A percentile compares a stretch with the other conserved stretches of the same genome.
Conservation (phyloP, 2,888 invertebrate species). For the Drosophila anomelani region DNA sequence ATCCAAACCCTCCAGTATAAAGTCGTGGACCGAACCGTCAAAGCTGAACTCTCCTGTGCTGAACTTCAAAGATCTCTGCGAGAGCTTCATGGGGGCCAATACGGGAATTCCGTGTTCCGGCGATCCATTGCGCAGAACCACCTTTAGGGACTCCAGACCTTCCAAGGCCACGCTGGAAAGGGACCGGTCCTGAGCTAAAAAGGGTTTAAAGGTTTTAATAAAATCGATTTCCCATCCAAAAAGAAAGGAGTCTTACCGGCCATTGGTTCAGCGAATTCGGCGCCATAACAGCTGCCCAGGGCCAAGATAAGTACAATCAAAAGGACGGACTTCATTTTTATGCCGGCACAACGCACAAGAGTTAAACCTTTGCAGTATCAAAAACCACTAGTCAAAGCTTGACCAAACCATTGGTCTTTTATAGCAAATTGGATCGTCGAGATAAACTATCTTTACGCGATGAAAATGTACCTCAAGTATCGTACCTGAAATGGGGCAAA, state of each 20-base stretch:
- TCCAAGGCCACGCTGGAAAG: conserved; percentile 59
- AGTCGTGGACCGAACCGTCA: conserved; percentile 59
- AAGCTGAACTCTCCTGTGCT: conserved; percentile 43
- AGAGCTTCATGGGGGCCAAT: conserved; percentile 66
- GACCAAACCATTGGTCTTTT: conserved; percentile 44
- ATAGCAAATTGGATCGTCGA: conserved; percentile 33
- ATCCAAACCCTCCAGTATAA: conserved; percentile 70
- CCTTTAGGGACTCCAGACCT: conserved; percentile 57
- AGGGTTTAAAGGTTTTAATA: not conserved
- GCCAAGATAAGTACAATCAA: conserved; percentile 45
- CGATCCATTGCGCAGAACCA: conserved; percentile 72
- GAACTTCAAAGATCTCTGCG: conserved; percentile 61
- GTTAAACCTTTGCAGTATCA: conserved; percentile 17
- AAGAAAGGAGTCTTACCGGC: conserved; percentile 41
- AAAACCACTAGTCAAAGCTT: conserved; percentile 32
- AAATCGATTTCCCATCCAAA: not conserved
- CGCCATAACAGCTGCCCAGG: conserved; percentile 48
- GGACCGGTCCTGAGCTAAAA: conserved; percentile 64
- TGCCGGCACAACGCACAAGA: conserved; percentile 4
- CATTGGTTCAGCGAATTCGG: conserved; percentile 44
- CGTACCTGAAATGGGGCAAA: not conserved
- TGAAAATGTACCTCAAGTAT: not conserved
- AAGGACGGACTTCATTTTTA: conserved; percentile 57
- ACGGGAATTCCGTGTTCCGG: conserved; percentile 74
- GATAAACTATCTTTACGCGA: conserved; percentile 43